Base-by-base conservation (phyloP, 1,140 invertebrate genomes). In the Nautilus pompilius region DNA sequence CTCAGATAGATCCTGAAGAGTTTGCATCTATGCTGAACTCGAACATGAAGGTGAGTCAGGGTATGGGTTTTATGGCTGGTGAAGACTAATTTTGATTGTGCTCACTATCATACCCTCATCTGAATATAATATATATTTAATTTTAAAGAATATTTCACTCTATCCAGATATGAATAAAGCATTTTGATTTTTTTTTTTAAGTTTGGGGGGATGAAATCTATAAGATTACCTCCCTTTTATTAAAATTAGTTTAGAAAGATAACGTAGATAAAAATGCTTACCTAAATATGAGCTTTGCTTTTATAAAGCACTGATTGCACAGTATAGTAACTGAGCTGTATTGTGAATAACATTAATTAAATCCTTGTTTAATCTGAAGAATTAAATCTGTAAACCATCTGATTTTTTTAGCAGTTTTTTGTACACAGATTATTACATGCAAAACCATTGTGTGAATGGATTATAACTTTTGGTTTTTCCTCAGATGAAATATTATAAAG, bases 21-120 rank as follows among this genome's bases (percentile, higher is more conserved):
- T 96, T 98, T 82, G 93, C 94, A 26, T 89, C 93, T 67, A 96
- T 97, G 91, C 90, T 98, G 76, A 96, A 95, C 74, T 91, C 93
- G 68, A 95, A 95, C 80, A 91, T 97, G 75, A 97, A 97, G 84
- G 88, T 89, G 77, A 67, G 56, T 57, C 17, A 8, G 20, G 1
- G 13, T 41, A 41, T 41, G 36, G 36, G 13, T n/a, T 41, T n/a
- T 41, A 1, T n/a, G n/a, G n/a, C n/a, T 41, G 13, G 13, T n/a
- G 13, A 13, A 15, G 13, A 15, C 36, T 41, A 13, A 41, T 1
- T 15, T 13, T 41, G 1, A 15, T 13, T 15, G 36, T 41, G 36
- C 36, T 15, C 13, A n/a, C 13, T 13, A 41, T 41, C 13, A 41
- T 41, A n/a, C 13, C 36, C n/a, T 15, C 36, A 1, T 41, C n/a